These are phyloP conservation scores for Calameuta filiformis DNA, from an alignment of 2,888 invertebrate species.

Conservation along the genomic window DNA sequence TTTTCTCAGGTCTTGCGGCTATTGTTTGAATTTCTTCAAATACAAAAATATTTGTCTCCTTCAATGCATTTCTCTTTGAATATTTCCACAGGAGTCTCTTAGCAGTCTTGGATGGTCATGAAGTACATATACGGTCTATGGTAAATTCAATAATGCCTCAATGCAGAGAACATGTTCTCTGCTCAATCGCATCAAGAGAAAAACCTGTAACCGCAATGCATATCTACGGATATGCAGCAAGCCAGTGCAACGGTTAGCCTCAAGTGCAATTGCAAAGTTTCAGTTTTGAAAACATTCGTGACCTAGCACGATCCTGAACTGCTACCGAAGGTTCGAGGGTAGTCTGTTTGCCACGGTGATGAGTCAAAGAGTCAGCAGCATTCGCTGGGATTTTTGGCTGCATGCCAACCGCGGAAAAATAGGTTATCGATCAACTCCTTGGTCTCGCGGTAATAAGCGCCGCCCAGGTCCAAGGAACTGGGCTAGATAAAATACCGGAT, in stretches of 20 bases:
- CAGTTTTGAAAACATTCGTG: constrained; percentile 37
- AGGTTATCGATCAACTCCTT: constrained; percentile 55
- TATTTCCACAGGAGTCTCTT: neutral
- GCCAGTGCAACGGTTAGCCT: neutral
- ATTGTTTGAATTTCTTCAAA: neutral
- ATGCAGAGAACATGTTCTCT: no score
- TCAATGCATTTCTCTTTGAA: neutral
- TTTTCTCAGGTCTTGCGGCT: neutral
- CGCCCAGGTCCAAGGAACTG: neutral
- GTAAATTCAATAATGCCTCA: neutral
- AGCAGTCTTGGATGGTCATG: neutral
- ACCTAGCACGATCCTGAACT: constrained; percentile 27
- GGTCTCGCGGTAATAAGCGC: constrained; percentile 6
- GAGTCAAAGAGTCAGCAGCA: constrained; percentile 33
- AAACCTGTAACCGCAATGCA: neutral
- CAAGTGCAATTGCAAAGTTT: neutral
- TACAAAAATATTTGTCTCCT: neutral
- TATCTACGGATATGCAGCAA: neutral
- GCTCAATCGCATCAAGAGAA: no score
- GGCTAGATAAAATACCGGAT: neutral
- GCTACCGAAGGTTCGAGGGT: neutral
- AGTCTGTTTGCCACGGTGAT: neutral
- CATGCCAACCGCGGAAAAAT: constrained; percentile 51
- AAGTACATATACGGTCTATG: neutral
- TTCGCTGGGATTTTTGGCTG: constrained; percentile 46